Evolutionary conservation across 2,113 vertebrate species (phyloP), one percentile per base, ranked within the genome.

Genomic region (Varanus komodoensis): DNA sequence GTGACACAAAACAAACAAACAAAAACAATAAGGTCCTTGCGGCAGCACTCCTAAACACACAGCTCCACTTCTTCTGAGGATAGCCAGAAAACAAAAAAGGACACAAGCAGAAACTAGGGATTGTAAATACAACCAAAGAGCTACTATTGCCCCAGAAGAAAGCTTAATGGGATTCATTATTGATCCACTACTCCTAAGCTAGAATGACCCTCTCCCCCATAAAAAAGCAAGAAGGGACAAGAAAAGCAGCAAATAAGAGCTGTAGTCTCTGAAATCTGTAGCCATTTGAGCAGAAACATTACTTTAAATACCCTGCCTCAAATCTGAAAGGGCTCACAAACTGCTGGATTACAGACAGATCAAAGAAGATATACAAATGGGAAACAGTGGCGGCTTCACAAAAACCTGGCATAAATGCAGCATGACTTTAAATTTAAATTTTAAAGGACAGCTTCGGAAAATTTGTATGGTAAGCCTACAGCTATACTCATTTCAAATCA

Each of bases 401-500:
- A 4, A 73, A 93, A 67, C 82, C 82, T 52, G 88, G 90, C 50
- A 87, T 80, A 90, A 92, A 92, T 88, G 92, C 93, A 93, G 87
- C 0, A 0, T 93, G 64, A 88, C 92, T 92, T 95, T 92, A 94
- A 94, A 79, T 91, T 81, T 79, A 84, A 92, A 67, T 83, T 94
- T 92, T 93, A 93, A 89, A 92, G 79, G 88, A 87, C 21, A 0
- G 61, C 86, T 89, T 93, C 74, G 81, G 34, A 84, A 88, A 61
- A 27, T 8, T 64, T 81, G 50, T 61, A 61, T 67, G 69, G 79
- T 87, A 87, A 89, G 80, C 86, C 92, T 90, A 77, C 9, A 89
- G 64, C 84, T 57, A n/a, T 80, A 85, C 32, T 92, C 15, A 12
- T 82, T 96, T 94, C 84, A 92, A 89, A 92, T 82, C 27, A 0